Evolutionary conservation across 1,140 invertebrate species (phyloP), one percentile per base, ranked within the genome.

Genomic region (Cyphomyrmex costatus): DNA sequence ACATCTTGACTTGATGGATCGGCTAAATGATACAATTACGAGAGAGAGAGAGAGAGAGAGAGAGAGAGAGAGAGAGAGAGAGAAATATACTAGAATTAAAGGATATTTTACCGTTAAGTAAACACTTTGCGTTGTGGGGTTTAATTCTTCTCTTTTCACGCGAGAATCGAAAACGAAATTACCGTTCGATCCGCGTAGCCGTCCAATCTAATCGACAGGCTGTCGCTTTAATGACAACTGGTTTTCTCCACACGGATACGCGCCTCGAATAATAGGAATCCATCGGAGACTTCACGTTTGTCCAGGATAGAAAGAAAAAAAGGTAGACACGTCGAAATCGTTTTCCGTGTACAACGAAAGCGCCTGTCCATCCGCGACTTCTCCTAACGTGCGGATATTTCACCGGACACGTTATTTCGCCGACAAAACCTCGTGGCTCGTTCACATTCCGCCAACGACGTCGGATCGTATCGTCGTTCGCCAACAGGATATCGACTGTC

Each of bases 401-500:
- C 71, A 49, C 65, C 51, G 84, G 53, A 89, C 88, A 83, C 65
- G 84, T 83, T 89, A 89, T 89, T 89, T 78, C 88, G 84, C 36
- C 51, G 83, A 89, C 78, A 83, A 84, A 89, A 89, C 77, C 78
- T 73, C 63, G 21, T 24, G 30, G 84, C 71, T 88, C 84, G 86
- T 89, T 87, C 88, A 58, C 88, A 84, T 89, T 89, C 60, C 89
- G 79, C 60, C 87, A 73, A 79, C 88, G 73, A 58, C 65, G 66
- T 66, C 78, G 73, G 61, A 80, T 87, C 73, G 88, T 78, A 76
- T 84, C 76, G 79, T 56, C 65, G 84, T 60, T 24, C 51, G 56
- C 27, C 60, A 73, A 8, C 68, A 33, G 56, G 53, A 83, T 87
- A 89, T 89, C 74, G 71, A 74, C 66, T 80, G 65, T 84, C 74